Base-by-base conservation (phyloP, 2,113 vertebrate species). In the Cacatua alba region DNA sequence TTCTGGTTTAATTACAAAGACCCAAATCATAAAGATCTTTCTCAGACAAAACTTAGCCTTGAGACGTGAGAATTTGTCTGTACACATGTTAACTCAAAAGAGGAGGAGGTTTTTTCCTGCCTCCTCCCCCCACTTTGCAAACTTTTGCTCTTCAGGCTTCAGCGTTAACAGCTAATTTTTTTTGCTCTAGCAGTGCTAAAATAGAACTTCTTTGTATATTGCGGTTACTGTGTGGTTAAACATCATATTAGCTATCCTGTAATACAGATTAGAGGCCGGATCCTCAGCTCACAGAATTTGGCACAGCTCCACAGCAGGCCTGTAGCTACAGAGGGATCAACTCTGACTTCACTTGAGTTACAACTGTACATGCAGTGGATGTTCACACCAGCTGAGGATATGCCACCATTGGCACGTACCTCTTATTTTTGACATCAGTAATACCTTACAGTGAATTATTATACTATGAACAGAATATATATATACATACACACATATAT, bases 171-270 rank as follows among this genome's bases (percentile, higher is more conserved):
- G 49, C 17, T 6, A 25, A 35, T 35, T 59, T 59, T 12, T 83
- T 77, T 77, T 62, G 35, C 72, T 86, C 70, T 44, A 72, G 52
- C 28, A 20, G 57, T 19, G 80, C 72, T 91, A 92, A 93, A 95
- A 95, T 81, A 95, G 80, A 94, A 83, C 83, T 62, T 93, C 82
- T 93, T 88, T 93, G 86, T 94, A 59, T 60, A 3, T 1, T 95
- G 92, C 1, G 35, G 92, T 96, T 88, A 51, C 67, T 63, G 33
- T 78, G 88, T 28, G 88, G 81, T 96, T 94, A 94, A 79, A 94
- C 74, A 85, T 82, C 52, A 0, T 11, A 89, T 82, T 86, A 94
- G 76, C 41, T 64, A 52, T 41, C 81, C 83, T 92, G 83, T 82
- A 84, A 59, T 62, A 76, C 52, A 62, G 16, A 62, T 67, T 72